phyloP scores from a whole-genome alignment of 2,888 invertebrate genomes.

The Galeopsomyia nigrocyanea region DNA sequence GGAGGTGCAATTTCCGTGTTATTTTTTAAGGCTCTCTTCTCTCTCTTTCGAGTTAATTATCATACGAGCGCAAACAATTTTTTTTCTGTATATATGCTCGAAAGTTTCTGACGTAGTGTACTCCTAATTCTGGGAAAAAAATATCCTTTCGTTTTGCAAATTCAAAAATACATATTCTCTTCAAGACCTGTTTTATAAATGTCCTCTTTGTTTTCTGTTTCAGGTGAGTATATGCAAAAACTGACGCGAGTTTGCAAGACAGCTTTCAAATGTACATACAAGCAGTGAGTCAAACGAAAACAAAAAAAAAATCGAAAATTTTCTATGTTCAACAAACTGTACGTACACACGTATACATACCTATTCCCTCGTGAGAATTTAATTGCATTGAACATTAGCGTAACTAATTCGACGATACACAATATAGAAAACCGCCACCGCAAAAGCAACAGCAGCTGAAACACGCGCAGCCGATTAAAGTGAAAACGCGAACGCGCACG shows the following conservation, averaged over 20 bases:
- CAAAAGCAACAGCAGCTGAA: constrained; percentile 6
- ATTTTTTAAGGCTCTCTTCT: too few species aligned
- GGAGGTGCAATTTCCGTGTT: too few species aligned
- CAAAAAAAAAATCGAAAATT: not conserved
- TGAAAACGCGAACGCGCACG: constrained; percentile 23
- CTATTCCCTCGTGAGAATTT: not conserved
- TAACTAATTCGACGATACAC: constrained; percentile 1
- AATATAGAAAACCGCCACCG: too few species aligned
- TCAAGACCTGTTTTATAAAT: too few species aligned
- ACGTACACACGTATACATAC: not conserved
- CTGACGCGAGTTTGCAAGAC: not conserved
- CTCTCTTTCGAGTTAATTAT: too few species aligned
- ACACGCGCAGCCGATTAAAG: constrained; percentile 25
- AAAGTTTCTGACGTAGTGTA: too few species aligned
- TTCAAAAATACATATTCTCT: too few species aligned
- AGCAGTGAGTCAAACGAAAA: not conserved
- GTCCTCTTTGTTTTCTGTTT: constrained; percentile 25
- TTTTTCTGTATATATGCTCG: too few species aligned
- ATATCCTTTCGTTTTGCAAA: too few species aligned
- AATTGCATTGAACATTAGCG: not conserved
- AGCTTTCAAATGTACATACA: not conserved
- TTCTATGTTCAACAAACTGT: not conserved
- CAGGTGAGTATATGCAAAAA: constrained; percentile 36
- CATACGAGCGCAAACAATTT: too few species aligned
- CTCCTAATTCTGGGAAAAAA: too few species aligned